Evolutionary conservation across 30 jellyfish, hydroid and myxozoan genomes (phyloP).

Genomic region (Hydractinia echinata): DNA sequence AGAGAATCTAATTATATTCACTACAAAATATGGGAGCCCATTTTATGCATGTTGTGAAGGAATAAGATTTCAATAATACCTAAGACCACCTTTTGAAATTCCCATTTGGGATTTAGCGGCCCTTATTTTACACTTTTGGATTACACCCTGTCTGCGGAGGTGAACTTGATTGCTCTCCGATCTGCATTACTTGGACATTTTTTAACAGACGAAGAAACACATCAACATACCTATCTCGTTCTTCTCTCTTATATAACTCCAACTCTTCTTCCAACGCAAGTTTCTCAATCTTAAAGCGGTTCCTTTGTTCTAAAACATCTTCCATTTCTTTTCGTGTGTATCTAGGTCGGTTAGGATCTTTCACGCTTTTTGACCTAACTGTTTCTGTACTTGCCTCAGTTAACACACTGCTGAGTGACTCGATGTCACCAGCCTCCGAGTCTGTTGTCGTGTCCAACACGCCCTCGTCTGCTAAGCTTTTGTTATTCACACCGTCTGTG

Average conservation of each 20-base stretch:
- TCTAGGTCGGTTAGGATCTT: constrained; percentile 97
- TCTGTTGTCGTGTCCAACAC: background rate
- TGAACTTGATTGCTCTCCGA: no score
- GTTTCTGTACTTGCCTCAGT: background rate
- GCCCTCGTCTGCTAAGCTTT: background rate
- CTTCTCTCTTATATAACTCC: constrained; percentile 44
- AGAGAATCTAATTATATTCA: no score
- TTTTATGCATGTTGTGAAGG: no score
- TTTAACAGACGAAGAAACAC: background rate
- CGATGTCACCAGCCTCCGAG: background rate
- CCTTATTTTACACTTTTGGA: no score
- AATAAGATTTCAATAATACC: no score
- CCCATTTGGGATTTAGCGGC: no score
- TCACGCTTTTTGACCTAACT: constrained; percentile 37
- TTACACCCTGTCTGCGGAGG: no score
- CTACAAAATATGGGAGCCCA: no score
- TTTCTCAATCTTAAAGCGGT: constrained; percentile 61
- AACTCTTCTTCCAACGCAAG: constrained; percentile 75
- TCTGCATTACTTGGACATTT: no score
- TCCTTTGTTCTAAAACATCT: constrained; percentile 83
- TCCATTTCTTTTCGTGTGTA: constrained; percentile 93
- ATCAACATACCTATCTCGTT: constrained; percentile 29
- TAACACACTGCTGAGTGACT: background rate
- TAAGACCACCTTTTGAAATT: no score
- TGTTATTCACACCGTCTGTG: background rate